Evolutionary conservation across 2,113 vertebrate species (phyloP), one percentile per base, ranked within the genome.

Genomic region (Macquaria australasica): DNA sequence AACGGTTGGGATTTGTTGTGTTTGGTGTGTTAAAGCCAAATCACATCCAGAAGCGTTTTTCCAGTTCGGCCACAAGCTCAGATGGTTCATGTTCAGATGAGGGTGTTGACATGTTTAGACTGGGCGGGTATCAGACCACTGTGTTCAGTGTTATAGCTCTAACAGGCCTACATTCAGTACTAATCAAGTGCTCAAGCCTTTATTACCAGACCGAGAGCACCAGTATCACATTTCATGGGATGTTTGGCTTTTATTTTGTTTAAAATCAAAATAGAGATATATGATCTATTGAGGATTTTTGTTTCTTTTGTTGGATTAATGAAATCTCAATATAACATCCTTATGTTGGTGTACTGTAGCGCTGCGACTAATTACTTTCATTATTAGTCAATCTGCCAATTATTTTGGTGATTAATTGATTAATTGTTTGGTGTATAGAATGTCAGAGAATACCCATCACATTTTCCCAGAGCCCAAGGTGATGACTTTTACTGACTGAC

Each of bases 41-140:
- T 77, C 53, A 8, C 18, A 45, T 16, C 50, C 34, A 31, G 31
- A 55, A 73, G 70, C 58, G 66, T 75, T 41, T 63, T 34, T 21
- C 41, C 69, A 37, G 21, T 51, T 70, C 50, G 77, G 25, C 72
- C 43, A 25, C 37, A 64, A 76, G 71, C 58, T 45, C 3, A 16
- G 41, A 79, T 48, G 86, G 58, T 73, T 87, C 55, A 75, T 68
- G 84, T 86, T 78, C 18, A 55, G 75, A 77, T 72, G 56, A 86
- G 79, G 60, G 43, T 82, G 79, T 68, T 85, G 86, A 84, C 88
- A 86, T 84, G 79, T 77, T 88, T 75, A 64, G 55, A 68, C 77
- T 73, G 84, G 85, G 76, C 48, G 83, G 67, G 48, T 79, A 43
- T 43, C 73, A 83, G 37, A 50, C 37, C 59, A 55, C 71, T 58